Percentiles rank a stretch among this genome's conserved stretches.
Evolutionary conservation across 2,113 vertebrate genomes (phyloP).

Genomic region (Mesitornis unicolor): DNA sequence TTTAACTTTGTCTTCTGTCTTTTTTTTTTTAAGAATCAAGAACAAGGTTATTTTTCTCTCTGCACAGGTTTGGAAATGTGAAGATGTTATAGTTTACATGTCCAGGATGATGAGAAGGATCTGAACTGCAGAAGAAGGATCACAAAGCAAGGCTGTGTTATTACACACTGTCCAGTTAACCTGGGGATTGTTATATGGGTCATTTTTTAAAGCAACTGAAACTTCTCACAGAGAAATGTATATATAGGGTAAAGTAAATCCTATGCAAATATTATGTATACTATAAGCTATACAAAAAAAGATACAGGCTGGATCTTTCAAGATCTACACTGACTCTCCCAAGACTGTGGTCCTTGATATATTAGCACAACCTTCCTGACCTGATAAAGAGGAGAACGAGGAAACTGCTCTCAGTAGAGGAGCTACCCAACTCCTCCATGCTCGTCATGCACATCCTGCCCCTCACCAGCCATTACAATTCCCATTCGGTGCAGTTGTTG

Average conservation of each 20-base stretch:
- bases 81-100: neutral
- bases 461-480: neutral
- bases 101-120: neutral
- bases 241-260: neutral
- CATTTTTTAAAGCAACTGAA: neutral
- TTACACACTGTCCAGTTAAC: neutral
- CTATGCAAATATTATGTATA: neutral
- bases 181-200: neutral
- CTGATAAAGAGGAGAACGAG: neutral
- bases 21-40: neutral
- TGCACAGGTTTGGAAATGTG: neutral
- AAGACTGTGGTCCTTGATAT: neutral
- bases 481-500: neutral
- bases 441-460: accelerated
- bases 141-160: neutral
- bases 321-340: neutral
- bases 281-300: neutral
- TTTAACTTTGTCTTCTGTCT: neutral
- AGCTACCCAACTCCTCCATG: neutral
- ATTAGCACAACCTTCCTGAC: neutral
- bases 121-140: neutral
- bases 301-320: neutral
- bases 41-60: neutral
- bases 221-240: neutral
- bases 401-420: neutral